Conservation (phyloP, 1,140 invertebrate genomes). For the Stenopsyche tienmushanensis region DNA sequence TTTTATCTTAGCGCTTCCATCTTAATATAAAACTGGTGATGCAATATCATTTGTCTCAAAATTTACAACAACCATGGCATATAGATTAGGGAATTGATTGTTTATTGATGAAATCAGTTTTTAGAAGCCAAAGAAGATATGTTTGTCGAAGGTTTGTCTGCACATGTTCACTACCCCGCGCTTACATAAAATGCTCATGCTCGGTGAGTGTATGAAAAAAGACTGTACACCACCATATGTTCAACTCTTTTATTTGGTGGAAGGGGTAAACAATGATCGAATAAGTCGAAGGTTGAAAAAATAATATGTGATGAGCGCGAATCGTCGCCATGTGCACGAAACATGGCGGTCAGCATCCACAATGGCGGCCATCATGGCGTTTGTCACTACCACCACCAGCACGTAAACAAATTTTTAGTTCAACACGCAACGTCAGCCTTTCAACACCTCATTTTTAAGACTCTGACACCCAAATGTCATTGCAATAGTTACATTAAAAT, state of each 20-base stretch:
- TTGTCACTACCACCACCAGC: background rate
- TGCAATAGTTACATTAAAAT: no score
- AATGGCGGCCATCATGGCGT: constrained; percentile 7
- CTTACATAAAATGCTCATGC: constrained; percentile 9
- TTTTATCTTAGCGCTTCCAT: no score
- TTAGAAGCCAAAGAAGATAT: no score
- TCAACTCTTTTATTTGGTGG: constrained; percentile 17
- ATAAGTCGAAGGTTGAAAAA: constrained; percentile 5
- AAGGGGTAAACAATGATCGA: constrained; percentile 22
- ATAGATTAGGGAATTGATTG: no score
- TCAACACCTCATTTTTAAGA: constrained; percentile 20
- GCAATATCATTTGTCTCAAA: no score
- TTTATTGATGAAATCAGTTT: no score
- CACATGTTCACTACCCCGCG: constrained; percentile 2
- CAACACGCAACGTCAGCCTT: background rate
- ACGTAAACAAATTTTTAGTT: constrained; percentile 23
- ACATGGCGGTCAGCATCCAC: constrained; percentile 6
- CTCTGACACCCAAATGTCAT: no score
- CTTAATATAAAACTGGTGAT: no score
- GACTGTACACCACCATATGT: constrained; percentile 6
- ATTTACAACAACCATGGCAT: no score
- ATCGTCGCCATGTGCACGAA: constrained; percentile 18
- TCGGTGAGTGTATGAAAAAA: constrained; percentile 1
- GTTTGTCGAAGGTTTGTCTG: no score
- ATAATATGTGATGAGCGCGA: constrained; percentile 6